Percentiles rank a stretch among this genome's conserved stretches.
Conservation (phyloP, 2,797 vertebrate genomes). For the Hoplostethus atlanticus region DNA sequence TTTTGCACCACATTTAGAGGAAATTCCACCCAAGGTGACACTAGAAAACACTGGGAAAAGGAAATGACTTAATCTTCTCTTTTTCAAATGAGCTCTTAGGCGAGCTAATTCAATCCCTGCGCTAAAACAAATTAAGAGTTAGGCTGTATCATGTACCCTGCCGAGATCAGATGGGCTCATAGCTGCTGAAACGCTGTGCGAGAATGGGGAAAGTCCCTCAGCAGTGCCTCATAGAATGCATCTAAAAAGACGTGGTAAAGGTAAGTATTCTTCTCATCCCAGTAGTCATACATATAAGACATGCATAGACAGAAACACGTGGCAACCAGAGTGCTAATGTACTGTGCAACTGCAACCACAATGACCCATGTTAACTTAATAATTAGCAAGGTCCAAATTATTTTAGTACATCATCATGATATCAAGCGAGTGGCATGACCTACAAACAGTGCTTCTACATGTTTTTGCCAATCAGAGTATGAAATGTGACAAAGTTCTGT, state of each 20-base stretch:
- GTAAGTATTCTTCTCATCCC: slow-evolving; percentile 51
- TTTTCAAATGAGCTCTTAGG: slow-evolving; percentile 78
- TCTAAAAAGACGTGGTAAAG: slow-evolving; percentile 40
- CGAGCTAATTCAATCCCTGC: slow-evolving; percentile 81
- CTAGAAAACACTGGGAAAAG: slow-evolving; percentile 56
- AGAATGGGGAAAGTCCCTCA: slow-evolving; percentile 69
- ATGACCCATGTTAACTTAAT: no score
- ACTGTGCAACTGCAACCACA: no score
- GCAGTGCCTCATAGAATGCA: slow-evolving; percentile 51
- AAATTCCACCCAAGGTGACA: slow-evolving; percentile 81
- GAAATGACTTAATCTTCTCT: slow-evolving; percentile 50
- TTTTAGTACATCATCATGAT: no score
- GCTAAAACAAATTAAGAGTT: slow-evolving; percentile 78
- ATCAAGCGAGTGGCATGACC: no score
- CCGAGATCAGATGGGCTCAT: slow-evolving; percentile 79
- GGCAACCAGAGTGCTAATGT: no score
- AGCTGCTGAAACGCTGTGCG: slow-evolving; percentile 63
- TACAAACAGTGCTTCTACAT: no score
- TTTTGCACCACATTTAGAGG: slow-evolving; percentile 71
- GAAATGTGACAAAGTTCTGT: no score
- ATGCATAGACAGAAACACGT: slow-evolving; percentile 30
- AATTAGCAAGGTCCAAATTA: no score
- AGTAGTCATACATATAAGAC: slow-evolving; percentile 54
- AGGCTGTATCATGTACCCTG: slow-evolving; percentile 72
- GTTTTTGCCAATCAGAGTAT: no score